A percentile compares a stretch with the other conserved stretches of the same genome.
Conservation (phyloP, 2,113 vertebrate genomes). For the Turnix velox region DNA sequence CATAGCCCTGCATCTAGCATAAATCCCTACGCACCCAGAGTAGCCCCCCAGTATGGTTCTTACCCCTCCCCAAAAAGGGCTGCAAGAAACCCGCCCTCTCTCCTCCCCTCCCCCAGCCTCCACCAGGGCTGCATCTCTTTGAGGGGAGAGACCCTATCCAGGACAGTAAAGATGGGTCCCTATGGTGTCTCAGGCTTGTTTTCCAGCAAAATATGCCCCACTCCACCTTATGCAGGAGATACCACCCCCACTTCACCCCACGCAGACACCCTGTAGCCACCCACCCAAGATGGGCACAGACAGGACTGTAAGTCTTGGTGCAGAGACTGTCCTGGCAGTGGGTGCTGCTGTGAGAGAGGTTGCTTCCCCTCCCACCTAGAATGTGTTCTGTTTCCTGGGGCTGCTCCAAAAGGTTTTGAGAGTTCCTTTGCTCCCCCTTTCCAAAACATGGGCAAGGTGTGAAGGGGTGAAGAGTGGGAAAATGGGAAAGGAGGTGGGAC, state of each 20-base stretch:
- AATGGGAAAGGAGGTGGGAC: neutral
- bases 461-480: neutral
- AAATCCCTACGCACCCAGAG: too few relatives aligned
- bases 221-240: too few relatives aligned
- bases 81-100: too few relatives aligned
- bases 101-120: too few relatives aligned
- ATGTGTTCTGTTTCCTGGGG: neutral
- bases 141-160: neutral
- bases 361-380: neutral
- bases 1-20: too few relatives aligned
- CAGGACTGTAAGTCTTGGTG: neutral
- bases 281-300: neutral
- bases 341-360: neutral
- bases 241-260: too few relatives aligned
- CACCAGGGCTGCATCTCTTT: neutral
- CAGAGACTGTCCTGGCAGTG: neutral
- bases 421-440: neutral
- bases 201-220: neutral
- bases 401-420: neutral
- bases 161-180: neutral
- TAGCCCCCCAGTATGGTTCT: too few relatives aligned
- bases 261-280: accelerated
- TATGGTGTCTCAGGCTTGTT: neutral
- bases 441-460: neutral
- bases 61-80: neutral